Evolutionary conservation across 2,113 vertebrate genomes (phyloP).

Genomic region (Charadrius vociferus): DNA sequence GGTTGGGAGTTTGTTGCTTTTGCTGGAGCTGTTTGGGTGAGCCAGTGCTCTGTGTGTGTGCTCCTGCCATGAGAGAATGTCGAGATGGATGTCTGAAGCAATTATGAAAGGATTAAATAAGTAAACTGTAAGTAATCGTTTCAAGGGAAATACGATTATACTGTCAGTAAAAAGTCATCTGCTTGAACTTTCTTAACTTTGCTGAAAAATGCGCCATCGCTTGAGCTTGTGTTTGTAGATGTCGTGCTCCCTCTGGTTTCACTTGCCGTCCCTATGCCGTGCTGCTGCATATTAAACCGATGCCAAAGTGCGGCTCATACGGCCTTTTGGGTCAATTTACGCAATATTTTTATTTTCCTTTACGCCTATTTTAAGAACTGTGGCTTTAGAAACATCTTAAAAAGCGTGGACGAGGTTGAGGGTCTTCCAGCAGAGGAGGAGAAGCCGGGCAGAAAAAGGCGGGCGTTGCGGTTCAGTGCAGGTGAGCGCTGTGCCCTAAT

Average conservation of each 20-base stretch:
- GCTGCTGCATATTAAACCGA: not conserved
- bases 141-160: not conserved
- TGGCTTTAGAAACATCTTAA: not conserved
- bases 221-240: not conserved
- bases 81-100: not conserved
- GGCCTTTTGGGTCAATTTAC: not conserved
- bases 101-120: constrained; percentile 35
- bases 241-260: not conserved
- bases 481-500: not conserved
- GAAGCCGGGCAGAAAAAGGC: not conserved
- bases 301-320: not conserved
- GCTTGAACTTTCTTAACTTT: not conserved
- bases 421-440: not conserved
- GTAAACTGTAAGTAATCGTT: constrained; percentile 37
- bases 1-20: not conserved
- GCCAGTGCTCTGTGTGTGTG: not conserved
- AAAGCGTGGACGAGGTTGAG: not conserved
- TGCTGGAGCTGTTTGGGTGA: not conserved
- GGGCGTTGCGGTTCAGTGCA: not conserved
- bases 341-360: not conserved
- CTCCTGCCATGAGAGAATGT: not conserved
- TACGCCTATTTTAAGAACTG: not conserved
- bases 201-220: not conserved
- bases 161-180: not conserved
- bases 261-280: not conserved